Base-by-base conservation (phyloP, 2,797 vertebrate species). In the Peromyscus melanophrys region DNA sequence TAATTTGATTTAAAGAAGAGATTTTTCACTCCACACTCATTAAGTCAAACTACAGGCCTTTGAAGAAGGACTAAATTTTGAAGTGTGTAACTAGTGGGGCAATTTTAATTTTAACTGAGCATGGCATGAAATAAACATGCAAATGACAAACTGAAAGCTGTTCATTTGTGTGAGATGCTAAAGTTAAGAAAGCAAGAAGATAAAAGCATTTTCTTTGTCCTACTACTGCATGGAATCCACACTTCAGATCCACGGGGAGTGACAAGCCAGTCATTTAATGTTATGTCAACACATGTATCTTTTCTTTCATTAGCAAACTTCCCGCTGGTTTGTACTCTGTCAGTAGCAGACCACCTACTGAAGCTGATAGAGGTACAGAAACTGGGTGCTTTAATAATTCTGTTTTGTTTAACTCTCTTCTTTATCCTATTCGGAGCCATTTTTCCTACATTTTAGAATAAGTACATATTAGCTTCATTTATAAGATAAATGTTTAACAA, bases 101-200 rank as follows among this genome's bases (percentile, higher is more conserved):
- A 83, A 21, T 96, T 98, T 98, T 98, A 96, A 98, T 97, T 97
- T 98, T 97, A 97, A 92, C 85, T 90, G 95, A 96, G 75, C 81
- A 37, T 86, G 65, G 23, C 69, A 97, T 59, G 46, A 97, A 85
- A 81, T 69, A 95, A 97, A 75, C 55, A 96, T 65, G 76, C 25
- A 80, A 31, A 96, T 97, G 78, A 92, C 71, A 94, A 95, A 87
- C 9, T 29, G 57, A 94, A 85, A 82, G 92, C 94, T 90, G 75
- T 81, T 93, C 93, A 87, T 98, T 97, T 96, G 83, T 81, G 80
- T 78, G 61, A 92, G 59, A 93, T 82, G 76, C 77, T 91, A 61
- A 97, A 98, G 37, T 92, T 91, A 96, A 95, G 34, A 57, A 65
- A 98, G 95, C 86, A 97, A 94, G 83, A 95, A 90, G 88, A 97